Base-by-base conservation (phyloP, 2,888 invertebrate species). In the Epicampocera succincta region DNA sequence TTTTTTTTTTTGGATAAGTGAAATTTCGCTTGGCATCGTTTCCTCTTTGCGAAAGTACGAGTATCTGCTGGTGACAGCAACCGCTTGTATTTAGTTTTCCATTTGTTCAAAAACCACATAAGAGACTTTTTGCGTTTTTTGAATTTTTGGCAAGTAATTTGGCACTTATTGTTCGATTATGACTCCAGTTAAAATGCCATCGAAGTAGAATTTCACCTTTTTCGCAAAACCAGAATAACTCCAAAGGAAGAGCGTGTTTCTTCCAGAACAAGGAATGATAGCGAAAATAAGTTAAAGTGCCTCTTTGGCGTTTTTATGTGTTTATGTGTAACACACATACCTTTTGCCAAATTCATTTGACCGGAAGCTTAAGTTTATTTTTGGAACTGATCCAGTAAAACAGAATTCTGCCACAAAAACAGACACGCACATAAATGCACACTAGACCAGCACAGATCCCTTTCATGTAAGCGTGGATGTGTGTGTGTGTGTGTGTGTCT, bases 311-410 rank as follows among this genome's bases (percentile, higher is more conserved):
- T 40, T 65, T 42, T 13, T 50, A 3, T 52, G 12, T 29, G 19
- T 48, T n/a, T n/a, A n/a, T n/a, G n/a, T n/a, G n/a, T n/a, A n/a
- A n/a, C 19, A 38, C 84, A 83, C 80, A 84, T 87, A 89, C 89
- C 90, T 89, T 82, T 75, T 89, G 89, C 89, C 89, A 89, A 89
- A 89, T 89, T 89, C 87, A 89, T 89, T 89, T 89, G 90, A 89
- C 90, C 89, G 88, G 89, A 89, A 89, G 89, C 89, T 89, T 89
- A 89, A 89, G 90, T 89, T 89, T 87, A 85, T 87, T 87, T 89
- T 89, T 89, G 89, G 89, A 88, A 72, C 25, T 12, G 65, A 66
- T 87, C 89, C 89, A 87, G 87, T 85, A 88, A 88, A 85, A 89
- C n/a, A 89, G 89, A 88, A 88, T 89, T 89, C 80, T 84, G 84